Percentiles rank a stretch among this genome's conserved stretches.
These are phyloP conservation scores for Lordiphosa clarofinis DNA, from an alignment of 1,140 invertebrate species.

Conservation along the genomic window DNA sequence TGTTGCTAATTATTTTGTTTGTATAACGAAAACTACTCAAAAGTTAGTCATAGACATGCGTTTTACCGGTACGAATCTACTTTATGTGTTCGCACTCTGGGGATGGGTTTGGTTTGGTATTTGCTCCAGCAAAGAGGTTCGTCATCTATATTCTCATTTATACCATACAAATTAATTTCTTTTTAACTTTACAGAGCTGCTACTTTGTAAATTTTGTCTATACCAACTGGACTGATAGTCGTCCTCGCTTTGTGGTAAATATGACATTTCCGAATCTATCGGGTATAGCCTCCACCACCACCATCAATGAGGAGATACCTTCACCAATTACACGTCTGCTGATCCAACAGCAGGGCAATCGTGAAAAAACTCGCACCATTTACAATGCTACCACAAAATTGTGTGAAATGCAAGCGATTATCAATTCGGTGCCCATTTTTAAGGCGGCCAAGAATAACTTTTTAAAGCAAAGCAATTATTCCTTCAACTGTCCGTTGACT, in stretches of 20 bases:
- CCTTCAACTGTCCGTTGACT: slow-evolving; percentile 51
- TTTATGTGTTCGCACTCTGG: too few relatives aligned
- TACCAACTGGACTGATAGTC: slow-evolving; percentile 59
- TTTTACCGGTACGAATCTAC: too few relatives aligned
- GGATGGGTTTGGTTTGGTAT: too few relatives aligned
- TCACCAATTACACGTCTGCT: slow-evolving; percentile 42
- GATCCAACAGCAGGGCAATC: slow-evolving; percentile 26
- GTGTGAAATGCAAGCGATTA: slow-evolving; percentile 42
- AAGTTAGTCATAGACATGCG: too few relatives aligned
- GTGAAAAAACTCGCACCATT: slow-evolving; percentile 35
- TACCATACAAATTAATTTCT: neutral
- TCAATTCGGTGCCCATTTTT: slow-evolving; percentile 59
- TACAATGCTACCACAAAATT: slow-evolving; percentile 60
- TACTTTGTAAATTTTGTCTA: slow-evolving; percentile 40
- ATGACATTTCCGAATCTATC: slow-evolving; percentile 59
- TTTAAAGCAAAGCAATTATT: slow-evolving; percentile 58
- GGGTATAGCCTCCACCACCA: slow-evolving; percentile 50
- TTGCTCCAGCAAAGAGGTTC: slow-evolving; percentile 2
- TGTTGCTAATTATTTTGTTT: too few relatives aligned
- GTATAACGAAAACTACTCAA: too few relatives aligned
- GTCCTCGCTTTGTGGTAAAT: slow-evolving; percentile 54
- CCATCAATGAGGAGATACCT: slow-evolving; percentile 48
- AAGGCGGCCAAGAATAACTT: slow-evolving; percentile 57
- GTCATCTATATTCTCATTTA: neutral
- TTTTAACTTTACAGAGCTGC: slow-evolving; percentile 31